Percentiles rank a stretch among this genome's conserved stretches.
Evolutionary conservation across 1,140 invertebrate genomes (phyloP).

Genomic region (Archivesica marissinica): DNA sequence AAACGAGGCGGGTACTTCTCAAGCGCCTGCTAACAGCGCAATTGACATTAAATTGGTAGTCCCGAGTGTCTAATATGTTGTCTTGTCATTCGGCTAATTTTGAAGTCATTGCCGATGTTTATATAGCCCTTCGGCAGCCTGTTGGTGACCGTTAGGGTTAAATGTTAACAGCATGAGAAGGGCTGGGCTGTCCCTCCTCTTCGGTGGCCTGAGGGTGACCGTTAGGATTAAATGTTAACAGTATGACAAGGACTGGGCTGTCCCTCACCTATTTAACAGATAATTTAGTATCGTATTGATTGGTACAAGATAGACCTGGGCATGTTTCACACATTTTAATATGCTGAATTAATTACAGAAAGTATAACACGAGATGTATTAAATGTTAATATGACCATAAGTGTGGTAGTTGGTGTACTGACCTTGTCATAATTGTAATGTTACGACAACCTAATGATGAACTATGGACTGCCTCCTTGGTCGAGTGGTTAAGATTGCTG

Average conservation of each 20-base stretch:
- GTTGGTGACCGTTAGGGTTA: background rate
- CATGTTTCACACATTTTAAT: no score
- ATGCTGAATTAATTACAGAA: no score
- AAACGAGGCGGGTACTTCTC: constrained; percentile 19
- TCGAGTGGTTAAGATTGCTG: no score
- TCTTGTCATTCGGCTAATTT: constrained; percentile 25
- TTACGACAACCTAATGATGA: no score
- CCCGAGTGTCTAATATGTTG: background rate
- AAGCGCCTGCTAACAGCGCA: background rate
- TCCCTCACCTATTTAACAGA: background rate
- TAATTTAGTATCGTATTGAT: no score
- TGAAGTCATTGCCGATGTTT: constrained; percentile 11
- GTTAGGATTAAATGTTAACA: background rate
- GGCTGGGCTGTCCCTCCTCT: background rate
- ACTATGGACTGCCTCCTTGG: no score
- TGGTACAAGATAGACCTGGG: no score
- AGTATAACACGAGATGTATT: no score
- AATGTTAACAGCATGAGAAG: background rate
- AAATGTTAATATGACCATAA: no score
- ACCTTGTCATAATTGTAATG: no score
- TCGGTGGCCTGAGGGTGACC: background rate
- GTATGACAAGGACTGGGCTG: background rate
- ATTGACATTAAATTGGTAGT: constrained; percentile 36
- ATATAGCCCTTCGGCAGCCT: constrained; percentile 4
- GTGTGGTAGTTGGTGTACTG: no score